Evolutionary conservation across 2,113 vertebrate genomes (phyloP).

Genomic region (Thymallus thymallus): DNA sequence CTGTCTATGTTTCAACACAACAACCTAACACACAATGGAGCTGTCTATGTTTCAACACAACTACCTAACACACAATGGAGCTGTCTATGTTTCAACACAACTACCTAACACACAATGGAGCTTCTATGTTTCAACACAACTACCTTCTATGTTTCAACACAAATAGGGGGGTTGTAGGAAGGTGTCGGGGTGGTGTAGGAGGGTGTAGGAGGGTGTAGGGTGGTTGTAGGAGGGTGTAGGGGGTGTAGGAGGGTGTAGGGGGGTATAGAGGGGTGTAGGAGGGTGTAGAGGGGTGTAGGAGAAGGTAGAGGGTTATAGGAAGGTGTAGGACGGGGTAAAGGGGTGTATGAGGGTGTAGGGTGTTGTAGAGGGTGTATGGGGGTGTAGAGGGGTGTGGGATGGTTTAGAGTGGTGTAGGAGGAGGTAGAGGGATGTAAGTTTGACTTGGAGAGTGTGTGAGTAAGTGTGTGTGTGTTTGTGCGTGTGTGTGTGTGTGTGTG

Average conservation of each 20-base stretch:
- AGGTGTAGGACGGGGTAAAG: not conserved
- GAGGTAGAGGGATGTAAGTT: not conserved
- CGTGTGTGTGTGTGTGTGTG: too few species aligned
- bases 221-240: constrained; percentile 20
- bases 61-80: too few species aligned
- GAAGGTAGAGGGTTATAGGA: not conserved
- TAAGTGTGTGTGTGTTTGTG: too few species aligned
- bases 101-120: constrained; percentile 53
- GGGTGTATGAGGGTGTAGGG: not conserved
- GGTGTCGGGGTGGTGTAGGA: not conserved
- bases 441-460: too few species aligned
- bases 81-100: not conserved
- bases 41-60: too few species aligned
- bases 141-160: too few species aligned
- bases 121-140: too few species aligned
- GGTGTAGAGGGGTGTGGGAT: not conserved
- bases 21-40: constrained; percentile 52
- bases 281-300: too few species aligned
- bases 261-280: not conserved
- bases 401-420: not conserved
- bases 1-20: not conserved
- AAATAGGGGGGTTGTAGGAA: not conserved
- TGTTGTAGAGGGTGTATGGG: not conserved
- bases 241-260: not conserved
- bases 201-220: not conserved